Base-by-base conservation (phyloP, 2,113 vertebrate genomes). In the Pterocles orientalis region DNA sequence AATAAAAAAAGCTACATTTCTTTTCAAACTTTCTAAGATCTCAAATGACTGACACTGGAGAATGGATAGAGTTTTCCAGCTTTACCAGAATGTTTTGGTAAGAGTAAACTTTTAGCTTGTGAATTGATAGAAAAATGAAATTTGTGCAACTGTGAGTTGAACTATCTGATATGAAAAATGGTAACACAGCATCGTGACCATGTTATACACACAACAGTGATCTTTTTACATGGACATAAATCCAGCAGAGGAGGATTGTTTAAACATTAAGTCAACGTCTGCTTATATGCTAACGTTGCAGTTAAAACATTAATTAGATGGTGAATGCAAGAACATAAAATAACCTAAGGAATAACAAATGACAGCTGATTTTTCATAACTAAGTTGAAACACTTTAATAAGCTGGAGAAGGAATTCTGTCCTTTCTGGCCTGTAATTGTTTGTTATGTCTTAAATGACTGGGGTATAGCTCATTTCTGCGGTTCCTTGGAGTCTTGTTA, bases 161-260 rank as follows among this genome's bases (percentile, higher is more conserved):
- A 84, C 33, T 41, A 41, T 47, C 16, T 47, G 16, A n/a, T 79
- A 4, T 4, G 6, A 54, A 64, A 13, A 50, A 14, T 3, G 34
- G 8, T 76, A 78, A 18, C 3, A 3, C 51, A 89, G 41, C 53
- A 26, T 57, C 13, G 4, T 24, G 41, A 20, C 31, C 18, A 8
- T 0, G 0, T 53, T 57, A 33, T 6, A 10, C 26, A 12, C 12
- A 21, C 3, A 29, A 16, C 9, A 69, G 31, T 47, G 3, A 53
- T 48, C 11, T 57, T 75, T 86, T 64, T 47, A 45, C 19, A 5
- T 43, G 51, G 41, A 7, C 23, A 18, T 4, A 2, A 71, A 41
- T 31, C 7, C 6, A 65, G 13, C 20, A 70, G 66, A 84, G n/a
- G 33, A 77, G 12, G 57, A 39, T 24, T 72, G 12, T 61, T 95